These are phyloP conservation scores for Mungos mungo DNA, from an alignment of 2,113 vertebrate genomes.

Conservation along the genomic window DNA sequence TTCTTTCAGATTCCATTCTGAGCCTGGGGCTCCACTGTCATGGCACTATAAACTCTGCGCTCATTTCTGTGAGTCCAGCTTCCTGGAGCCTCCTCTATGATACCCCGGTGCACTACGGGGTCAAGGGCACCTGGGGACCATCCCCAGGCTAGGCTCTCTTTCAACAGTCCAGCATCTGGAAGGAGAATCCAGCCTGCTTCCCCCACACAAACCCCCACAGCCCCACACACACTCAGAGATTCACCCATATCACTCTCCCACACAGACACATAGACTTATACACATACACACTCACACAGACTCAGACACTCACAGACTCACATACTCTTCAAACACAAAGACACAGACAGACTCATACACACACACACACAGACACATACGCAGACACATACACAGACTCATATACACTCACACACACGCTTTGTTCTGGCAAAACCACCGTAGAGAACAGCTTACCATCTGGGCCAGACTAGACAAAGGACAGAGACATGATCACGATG, in stretches of 20 bases:
- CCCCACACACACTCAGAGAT: background rate
- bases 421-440: background rate
- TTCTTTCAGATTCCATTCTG: background rate
- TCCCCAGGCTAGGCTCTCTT: background rate
- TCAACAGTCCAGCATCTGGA: background rate
- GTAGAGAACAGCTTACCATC: background rate
- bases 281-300: background rate
- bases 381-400: background rate
- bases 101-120: background rate
- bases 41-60: background rate
- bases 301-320: background rate
- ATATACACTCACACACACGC: background rate
- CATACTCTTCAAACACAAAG: background rate
- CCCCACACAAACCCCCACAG: background rate
- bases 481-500: background rate
- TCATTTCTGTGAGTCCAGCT: background rate
- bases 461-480: background rate
- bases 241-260: background rate
- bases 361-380: background rate
- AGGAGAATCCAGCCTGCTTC: background rate
- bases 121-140: background rate
- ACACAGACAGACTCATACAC: background rate
- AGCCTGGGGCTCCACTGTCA: background rate
- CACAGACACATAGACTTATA: background rate
- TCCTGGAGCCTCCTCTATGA: background rate